These are phyloP conservation scores for Urocyon cinereoargenteus DNA, from an alignment of 2,797 vertebrate genomes.

Conservation along the genomic window DNA sequence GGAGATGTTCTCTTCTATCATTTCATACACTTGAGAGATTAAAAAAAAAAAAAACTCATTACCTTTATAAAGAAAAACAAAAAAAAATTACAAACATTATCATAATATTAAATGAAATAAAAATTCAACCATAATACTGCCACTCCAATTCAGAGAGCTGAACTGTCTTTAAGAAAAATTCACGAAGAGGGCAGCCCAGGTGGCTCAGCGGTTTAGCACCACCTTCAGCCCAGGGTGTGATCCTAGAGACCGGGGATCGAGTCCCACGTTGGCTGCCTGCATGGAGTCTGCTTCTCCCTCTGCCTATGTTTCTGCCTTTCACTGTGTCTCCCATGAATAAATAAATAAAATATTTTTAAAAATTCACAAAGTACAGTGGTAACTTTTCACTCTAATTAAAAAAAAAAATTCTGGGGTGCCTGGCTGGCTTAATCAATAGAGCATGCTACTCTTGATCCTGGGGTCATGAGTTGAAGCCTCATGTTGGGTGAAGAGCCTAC, in stretches of 20 bases:
- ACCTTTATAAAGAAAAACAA: slow-evolving; percentile 27
- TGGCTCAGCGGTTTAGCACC: no score
- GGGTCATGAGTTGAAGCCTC: not conserved
- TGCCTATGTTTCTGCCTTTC: no score
- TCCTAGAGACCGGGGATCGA: no score
- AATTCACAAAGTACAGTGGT: not conserved
- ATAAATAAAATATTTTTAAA: not conserved
- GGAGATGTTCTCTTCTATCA: not conserved
- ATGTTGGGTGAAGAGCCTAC: not conserved
- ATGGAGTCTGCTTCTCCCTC: no score
- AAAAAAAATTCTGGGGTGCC: not conserved
- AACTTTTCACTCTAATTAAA: slow-evolving; percentile 15
- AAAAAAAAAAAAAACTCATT: not conserved
- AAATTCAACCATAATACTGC: not conserved
- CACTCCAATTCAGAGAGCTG: not conserved
- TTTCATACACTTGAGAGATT: not conserved
- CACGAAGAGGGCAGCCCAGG: not conserved
- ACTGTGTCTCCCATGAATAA: no score
- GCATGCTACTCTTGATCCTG: not conserved
- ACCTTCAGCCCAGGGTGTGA: no score
- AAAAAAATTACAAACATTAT: not conserved
- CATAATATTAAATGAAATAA: slow-evolving; percentile 38
- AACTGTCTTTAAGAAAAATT: not conserved
- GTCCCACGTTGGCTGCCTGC: no score
- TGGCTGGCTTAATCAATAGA: not conserved